Base-by-base conservation (phyloP, 2,888 invertebrate genomes). In the Drosophila hamatofila region DNA sequence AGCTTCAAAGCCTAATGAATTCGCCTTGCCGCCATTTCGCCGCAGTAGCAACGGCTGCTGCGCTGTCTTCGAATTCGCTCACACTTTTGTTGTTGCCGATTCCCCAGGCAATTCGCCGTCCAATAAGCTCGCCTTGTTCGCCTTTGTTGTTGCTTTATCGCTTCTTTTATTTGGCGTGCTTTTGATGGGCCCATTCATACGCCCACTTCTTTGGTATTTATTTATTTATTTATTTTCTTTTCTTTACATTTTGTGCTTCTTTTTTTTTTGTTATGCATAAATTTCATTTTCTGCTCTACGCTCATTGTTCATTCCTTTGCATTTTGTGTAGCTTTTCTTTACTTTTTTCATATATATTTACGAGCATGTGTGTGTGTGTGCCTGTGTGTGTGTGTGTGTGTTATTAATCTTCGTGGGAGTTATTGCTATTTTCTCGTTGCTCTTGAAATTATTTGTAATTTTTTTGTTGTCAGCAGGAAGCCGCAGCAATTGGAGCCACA, bases 341-440 rank as follows among this genome's bases (percentile, higher is more conserved):
- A n/a, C 30, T 3, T 33, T 62, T 69, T 37, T 76, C 78, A 30
- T 88, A 78, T 88, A 80, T 87, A 76, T 79, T 77, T 77, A 75
- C 73, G 75, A 72, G 73, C 70, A 64, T 52, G 27, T 14, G 4
- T 54, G 33, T 67, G 44, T 55, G 55, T 72, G 48, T 65, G 44
- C 39, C 16, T 52, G 27, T 3, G 0, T 52, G 33, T 67, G 57
- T 51, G 52, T 69, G 55, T 60, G 39, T 69, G 57, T 66, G 58
- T 87, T 91, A 91, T 91, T 91, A 91, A 91, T 91, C 91, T 91
- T 90, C 90, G 91, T 91, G 91, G 90, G 91, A 91, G 91, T 84
- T 89, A 90, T 87, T 87, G 88, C 89, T 77, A 73, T 74, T 81
- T 79, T 72, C 73, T 66, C 60, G 70, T 74, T 72, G 70, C 68